phyloP scores from a whole-genome alignment of 2,113 vertebrate species.

The Monopterus albus region DNA sequence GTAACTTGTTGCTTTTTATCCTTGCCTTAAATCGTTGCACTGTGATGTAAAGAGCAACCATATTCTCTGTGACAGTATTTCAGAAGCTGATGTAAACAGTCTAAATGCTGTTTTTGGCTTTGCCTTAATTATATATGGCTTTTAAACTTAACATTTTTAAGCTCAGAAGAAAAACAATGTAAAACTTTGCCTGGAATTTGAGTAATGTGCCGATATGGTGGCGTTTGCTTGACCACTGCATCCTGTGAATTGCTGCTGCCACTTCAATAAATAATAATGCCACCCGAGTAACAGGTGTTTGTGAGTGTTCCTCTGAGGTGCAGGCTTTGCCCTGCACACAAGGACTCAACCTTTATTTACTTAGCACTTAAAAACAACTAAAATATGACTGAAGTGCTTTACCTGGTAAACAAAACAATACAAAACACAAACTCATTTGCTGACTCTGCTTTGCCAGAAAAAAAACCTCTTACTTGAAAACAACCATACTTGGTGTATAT shows the following conservation, averaged over 20 bases:
- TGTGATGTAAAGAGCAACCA: conserved; percentile 50
- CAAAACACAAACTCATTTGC: no score
- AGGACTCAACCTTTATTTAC: background rate
- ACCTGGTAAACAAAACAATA: no score
- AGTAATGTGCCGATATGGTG: conserved; percentile 24
- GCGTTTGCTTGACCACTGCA: conserved; percentile 37
- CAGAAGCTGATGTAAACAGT: background rate
- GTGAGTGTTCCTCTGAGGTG: background rate
- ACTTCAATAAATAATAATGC: conserved; percentile 56
- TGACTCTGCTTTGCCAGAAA: no score
- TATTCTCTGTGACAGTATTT: conserved; percentile 30
- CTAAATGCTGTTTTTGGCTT: conserved; percentile 38
- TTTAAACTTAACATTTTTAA: conserved; percentile 21
- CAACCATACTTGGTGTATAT: no score
- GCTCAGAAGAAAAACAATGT: conserved; percentile 8
- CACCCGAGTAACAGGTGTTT: conserved; percentile 10
- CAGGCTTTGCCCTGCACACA: background rate
- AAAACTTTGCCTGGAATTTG: conserved; percentile 19
- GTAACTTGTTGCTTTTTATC: conserved; percentile 29
- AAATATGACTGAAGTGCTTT: no score
- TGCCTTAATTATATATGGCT: conserved; percentile 55
- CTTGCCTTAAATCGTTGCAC: conserved; percentile 63
- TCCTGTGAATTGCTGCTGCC: conserved; percentile 49
- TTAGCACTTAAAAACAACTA: no score
- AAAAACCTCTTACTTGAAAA: no score